Evolutionary conservation across 2,888 invertebrate species (phyloP).

Genomic region (Craniophora ligustri): DNA sequence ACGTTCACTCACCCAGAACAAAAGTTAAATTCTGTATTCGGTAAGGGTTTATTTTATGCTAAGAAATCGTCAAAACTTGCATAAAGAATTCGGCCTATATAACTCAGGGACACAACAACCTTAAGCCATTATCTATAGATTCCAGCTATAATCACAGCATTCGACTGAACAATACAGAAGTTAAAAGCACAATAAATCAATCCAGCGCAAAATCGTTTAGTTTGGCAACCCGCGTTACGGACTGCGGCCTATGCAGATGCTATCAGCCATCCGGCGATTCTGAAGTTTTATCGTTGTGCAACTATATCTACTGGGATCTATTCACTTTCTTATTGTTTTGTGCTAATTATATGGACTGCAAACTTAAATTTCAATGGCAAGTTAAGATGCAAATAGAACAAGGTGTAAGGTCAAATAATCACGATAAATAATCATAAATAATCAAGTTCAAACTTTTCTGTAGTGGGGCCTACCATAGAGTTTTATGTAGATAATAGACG

Average conservation of each 20-base stretch:
- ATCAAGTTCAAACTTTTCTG: too few species aligned
- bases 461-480: too few species aligned
- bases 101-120: not conserved
- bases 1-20: too few species aligned
- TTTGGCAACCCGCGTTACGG: conserved; percentile 76
- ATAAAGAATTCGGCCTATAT: not conserved
- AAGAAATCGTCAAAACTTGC: too few species aligned
- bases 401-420: conserved; percentile 55
- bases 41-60: too few species aligned
- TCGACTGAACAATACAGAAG: conserved; percentile 51
- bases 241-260: conserved; percentile 63
- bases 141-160: conserved; percentile 48
- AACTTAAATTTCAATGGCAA: conserved; percentile 73
- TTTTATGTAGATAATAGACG: too few species aligned
- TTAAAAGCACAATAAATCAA: conserved; percentile 72
- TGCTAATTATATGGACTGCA: conserved; percentile 75
- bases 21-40: too few species aligned
- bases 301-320: conserved; percentile 66
- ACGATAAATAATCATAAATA: too few species aligned
- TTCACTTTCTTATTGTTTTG: conserved; percentile 85
- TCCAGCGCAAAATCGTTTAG: conserved; percentile 68
- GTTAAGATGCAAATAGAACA: conserved; percentile 46
- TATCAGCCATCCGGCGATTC: conserved; percentile 86
- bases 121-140: conserved; percentile 10
- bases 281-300: conserved; percentile 73